Conservation (phyloP, 2,113 vertebrate genomes). For the Danionella cerebrum region DNA sequence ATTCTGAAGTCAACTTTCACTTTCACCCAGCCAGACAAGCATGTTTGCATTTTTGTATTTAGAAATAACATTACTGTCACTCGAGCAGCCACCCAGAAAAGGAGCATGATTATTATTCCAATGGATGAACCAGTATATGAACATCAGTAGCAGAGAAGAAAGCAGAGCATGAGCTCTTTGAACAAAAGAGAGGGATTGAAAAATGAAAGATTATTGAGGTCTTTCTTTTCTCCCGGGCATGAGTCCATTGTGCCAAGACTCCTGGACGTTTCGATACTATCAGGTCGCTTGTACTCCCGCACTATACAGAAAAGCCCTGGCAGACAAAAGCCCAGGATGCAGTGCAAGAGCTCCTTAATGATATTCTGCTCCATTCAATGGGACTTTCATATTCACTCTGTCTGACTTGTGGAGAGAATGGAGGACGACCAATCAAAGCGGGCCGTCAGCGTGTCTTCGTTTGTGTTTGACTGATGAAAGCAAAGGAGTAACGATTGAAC, state of each 20-base stretch:
- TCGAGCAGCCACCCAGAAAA: constrained; percentile 25
- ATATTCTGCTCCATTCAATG: constrained; percentile 42
- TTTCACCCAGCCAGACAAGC: neutral
- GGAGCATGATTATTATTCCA: constrained; percentile 43
- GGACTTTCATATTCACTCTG: constrained; percentile 35
- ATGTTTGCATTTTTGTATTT: constrained; percentile 25
- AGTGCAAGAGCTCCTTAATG: constrained; percentile 43
- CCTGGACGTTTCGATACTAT: constrained; percentile 57
- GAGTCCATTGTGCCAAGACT: constrained; percentile 52
- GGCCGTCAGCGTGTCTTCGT: constrained; percentile 26
- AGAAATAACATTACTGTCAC: constrained; percentile 10
- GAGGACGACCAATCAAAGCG: constrained; percentile 40
- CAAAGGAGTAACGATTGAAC: constrained; percentile 27
- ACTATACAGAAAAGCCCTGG: constrained; percentile 20
- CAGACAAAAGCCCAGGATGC: constrained; percentile 58
- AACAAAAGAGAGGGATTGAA: constrained; percentile 55
- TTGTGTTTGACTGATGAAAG: constrained; percentile 28
- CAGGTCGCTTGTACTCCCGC: constrained; percentile 44
- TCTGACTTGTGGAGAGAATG: constrained; percentile 25
- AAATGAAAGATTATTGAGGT: constrained; percentile 55
- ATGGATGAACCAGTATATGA: constrained; percentile 35
- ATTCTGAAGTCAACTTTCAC: neutral
- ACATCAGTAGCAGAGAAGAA: constrained; percentile 47
- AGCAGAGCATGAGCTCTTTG: constrained; percentile 43
- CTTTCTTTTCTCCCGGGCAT: constrained; percentile 49